Base-by-base conservation (phyloP, 2,113 vertebrate genomes). In the Equus quagga region DNA sequence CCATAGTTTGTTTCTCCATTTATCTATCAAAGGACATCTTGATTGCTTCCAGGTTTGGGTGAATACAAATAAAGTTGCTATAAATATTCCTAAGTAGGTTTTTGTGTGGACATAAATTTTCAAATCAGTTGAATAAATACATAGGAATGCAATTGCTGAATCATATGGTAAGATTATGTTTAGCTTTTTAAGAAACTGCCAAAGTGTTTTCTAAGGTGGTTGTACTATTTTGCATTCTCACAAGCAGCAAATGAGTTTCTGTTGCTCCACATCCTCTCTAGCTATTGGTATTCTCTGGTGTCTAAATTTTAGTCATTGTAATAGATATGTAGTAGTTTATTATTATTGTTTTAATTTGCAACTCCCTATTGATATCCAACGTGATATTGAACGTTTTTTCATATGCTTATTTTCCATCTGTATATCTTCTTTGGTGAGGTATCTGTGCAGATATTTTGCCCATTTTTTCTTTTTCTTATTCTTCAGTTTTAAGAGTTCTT, bases 171-270 rank as follows among this genome's bases (percentile, higher is more conserved):
- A 78, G 13, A 36, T 3, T 90, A 60, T 60, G 54, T 58, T 76
- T 69, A 90, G 23, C 15, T 84, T 84, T 84, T n/a, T 76, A 83
- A 90, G 75, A 89, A 65, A 67, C 46, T 94, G 26, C 33, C n/a
- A 46, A 64, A 73, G 12, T 11, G n/a, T 73, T 67, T 87, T 67
- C 13, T 88, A 75, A 75, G 75, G 23, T 82, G 51, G 18, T 36
- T 88, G 5, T 18, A 49, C 18, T n/a, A 75, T 46, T 88, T 81
- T 82, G 19, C 58, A 76, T 65, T 60, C n/a, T 58, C 80, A 58
- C 8, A 26, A 18, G 65, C n/a, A 87, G 51, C 0, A 3, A 82
- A n/a, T 46, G 80, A 92, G 17, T 73, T 89, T 44, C 5, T n/a
- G 2, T 33, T 65, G n/a, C 8, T 75, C 36, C 41, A 33, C 24